Evolutionary conservation across 2,888 invertebrate species (phyloP).

Genomic region (Drosophila melanosoma): DNA sequence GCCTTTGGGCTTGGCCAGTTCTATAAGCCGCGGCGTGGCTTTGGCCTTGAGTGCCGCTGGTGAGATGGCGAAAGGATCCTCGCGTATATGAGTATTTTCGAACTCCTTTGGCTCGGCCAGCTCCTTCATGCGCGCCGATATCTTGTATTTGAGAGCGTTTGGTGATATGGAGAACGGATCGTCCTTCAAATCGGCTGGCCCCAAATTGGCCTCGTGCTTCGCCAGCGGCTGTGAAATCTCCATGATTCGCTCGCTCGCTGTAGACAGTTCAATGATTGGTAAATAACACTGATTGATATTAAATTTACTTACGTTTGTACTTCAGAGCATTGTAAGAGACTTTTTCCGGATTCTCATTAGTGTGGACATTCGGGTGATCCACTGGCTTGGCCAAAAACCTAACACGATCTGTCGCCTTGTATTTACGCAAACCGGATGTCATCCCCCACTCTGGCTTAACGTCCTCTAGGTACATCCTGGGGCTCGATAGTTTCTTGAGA

Average conservation of each 20-base stretch:
- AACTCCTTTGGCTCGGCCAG: conserved; percentile 85
- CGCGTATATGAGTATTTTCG: conserved; percentile 84
- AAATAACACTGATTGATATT: not conserved
- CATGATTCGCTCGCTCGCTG: conserved; percentile 73
- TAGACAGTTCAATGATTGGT: not conserved
- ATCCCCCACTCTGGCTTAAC: conserved; percentile 67
- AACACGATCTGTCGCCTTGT: conserved; percentile 60
- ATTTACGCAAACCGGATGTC: conserved; percentile 44
- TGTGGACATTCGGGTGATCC: conserved; percentile 39
- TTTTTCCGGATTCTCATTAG: conserved; percentile 55
- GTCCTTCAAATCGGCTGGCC: conserved; percentile 85
- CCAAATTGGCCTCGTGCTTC: conserved; percentile 73
- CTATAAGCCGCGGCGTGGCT: conserved; percentile 85
- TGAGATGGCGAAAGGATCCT: conserved; percentile 85
- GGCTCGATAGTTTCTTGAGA: conserved; percentile 66
- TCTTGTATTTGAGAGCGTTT: conserved; percentile 86
- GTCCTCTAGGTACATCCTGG: conserved; percentile 46
- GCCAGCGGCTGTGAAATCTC: conserved; percentile 72
- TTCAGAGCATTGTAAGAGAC: conserved; percentile 63
- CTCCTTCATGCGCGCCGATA: conserved; percentile 85
- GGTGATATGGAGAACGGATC: conserved; percentile 86
- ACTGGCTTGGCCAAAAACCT: conserved; percentile 45
- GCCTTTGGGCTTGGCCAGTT: conserved; percentile 85
- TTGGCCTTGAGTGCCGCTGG: conserved; percentile 86
- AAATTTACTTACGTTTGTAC: conserved; percentile 66